Percentiles rank a stretch among this genome's conserved stretches.
Conservation (phyloP, 2,888 invertebrate species). For the Acleris emargana region DNA sequence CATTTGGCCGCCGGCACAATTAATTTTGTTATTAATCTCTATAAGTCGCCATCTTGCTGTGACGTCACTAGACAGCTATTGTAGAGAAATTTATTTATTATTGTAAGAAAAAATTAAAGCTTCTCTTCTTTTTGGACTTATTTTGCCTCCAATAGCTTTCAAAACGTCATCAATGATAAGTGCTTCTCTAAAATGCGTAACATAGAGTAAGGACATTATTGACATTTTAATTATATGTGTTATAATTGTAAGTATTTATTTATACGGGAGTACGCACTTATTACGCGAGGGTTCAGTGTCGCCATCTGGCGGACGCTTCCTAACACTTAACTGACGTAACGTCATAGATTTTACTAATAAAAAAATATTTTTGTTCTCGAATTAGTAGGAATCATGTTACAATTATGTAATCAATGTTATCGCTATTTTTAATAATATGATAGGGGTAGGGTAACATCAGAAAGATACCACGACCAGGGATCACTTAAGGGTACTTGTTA, state of each 20-base stretch:
- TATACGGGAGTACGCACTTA: constrained; percentile 65
- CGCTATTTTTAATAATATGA: constrained; percentile 72
- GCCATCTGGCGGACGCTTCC: constrained; percentile 48
- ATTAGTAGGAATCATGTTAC: constrained; percentile 71
- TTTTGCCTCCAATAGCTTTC: constrained; percentile 28
- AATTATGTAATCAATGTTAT: constrained; percentile 72
- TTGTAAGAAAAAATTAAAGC: background rate
- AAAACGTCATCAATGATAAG: constrained; percentile 53
- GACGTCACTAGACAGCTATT: constrained; percentile 33
- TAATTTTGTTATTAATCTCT: constrained; percentile 23
- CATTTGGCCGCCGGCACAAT: constrained; percentile 17
- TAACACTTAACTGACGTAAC: constrained; percentile 71
- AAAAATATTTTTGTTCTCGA: constrained; percentile 77
- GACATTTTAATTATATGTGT: constrained; percentile 72
- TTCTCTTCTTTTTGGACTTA: background rate
- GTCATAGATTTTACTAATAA: constrained; percentile 79
- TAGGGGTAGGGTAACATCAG: constrained; percentile 62
- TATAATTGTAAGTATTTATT: constrained; percentile 78
- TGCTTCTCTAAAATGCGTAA: constrained; percentile 69
- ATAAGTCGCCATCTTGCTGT: constrained; percentile 29
- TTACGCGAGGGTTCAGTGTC: constrained; percentile 41
- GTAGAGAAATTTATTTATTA: constrained; percentile 8
- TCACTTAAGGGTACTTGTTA: constrained; percentile 78
- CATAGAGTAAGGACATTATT: constrained; percentile 76
- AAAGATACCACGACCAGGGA: constrained; percentile 71